phyloP scores from a whole-genome alignment of 2,113 vertebrate genomes.

The Daubentonia madagascariensis region DNA sequence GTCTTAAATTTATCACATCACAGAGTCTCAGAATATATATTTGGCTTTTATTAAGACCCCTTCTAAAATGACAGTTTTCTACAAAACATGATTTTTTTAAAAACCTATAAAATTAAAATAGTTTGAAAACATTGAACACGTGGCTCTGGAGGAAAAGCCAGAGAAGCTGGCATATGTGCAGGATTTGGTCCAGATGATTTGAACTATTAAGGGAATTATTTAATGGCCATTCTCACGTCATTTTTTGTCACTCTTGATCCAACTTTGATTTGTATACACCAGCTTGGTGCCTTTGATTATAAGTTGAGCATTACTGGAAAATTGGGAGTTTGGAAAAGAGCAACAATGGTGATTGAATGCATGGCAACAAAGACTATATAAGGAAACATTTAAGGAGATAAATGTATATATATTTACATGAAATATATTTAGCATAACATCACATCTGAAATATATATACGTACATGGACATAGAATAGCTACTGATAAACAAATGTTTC shows the following conservation, averaged over 20 bases:
- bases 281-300: slow-evolving; percentile 29
- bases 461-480: background rate
- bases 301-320: background rate
- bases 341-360: slow-evolving; percentile 7
- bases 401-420: slow-evolving; percentile 35
- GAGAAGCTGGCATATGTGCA: background rate
- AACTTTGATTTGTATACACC: background rate
- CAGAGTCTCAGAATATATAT: background rate
- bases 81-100: background rate
- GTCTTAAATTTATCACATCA: background rate
- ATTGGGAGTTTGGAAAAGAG: slow-evolving; percentile 51
- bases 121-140: background rate
- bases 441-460: slow-evolving; percentile 47
- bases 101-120: background rate
- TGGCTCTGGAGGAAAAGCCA: slow-evolving; percentile 28
- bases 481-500: slow-evolving; percentile 63
- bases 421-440: slow-evolving; percentile 48
- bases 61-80: background rate
- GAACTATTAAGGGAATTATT: slow-evolving; percentile 24
- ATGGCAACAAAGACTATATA: slow-evolving; percentile 23
- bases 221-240: background rate
- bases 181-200: slow-evolving; percentile 21
- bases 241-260: slow-evolving; percentile 16
- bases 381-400: slow-evolving; percentile 50
- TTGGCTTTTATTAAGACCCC: slow-evolving; percentile 18